phyloP scores from a whole-genome alignment of 2,113 vertebrate species.

The Oreochromis aureus region DNA sequence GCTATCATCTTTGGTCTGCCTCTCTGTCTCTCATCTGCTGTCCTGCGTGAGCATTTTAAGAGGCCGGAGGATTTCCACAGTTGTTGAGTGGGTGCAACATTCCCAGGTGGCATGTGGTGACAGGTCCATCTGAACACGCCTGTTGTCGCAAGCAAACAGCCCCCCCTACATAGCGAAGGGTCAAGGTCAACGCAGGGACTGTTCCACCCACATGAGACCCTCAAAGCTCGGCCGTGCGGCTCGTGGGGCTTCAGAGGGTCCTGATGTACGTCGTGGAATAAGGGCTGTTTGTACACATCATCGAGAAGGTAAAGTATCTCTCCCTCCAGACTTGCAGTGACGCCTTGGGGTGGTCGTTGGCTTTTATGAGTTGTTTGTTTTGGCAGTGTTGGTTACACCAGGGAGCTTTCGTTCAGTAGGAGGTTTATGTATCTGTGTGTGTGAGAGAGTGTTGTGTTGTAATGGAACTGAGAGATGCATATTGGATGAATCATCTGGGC shows the following conservation, averaged over 20 bases:
- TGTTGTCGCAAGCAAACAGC: conserved; percentile 60
- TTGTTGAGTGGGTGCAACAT: conserved; percentile 75
- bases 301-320: conserved; percentile 25
- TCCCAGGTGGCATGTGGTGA: conserved; percentile 74
- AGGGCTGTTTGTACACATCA: not conserved
- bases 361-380: conserved; percentile 22
- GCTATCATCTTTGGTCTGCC: not conserved
- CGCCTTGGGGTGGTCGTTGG: not conserved
- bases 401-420: not conserved
- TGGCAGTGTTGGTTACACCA: conserved; percentile 12
- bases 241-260: conserved; percentile 16
- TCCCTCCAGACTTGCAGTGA: not conserved
- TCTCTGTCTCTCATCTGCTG: conserved; percentile 13
- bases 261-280: not conserved
- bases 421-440: not conserved
- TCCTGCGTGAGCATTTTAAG: not conserved
- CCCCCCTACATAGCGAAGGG: conserved; percentile 16
- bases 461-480: not conserved
- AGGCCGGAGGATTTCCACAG: conserved; percentile 33
- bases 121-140: conserved; percentile 57
- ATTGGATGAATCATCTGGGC: not conserved
- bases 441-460: not conserved
- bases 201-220: conserved; percentile 14
- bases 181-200: conserved; percentile 54
- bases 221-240: conserved; percentile 7